Conservation (phyloP, 2,113 vertebrate species). For the Cyanoderma ruficeps region DNA sequence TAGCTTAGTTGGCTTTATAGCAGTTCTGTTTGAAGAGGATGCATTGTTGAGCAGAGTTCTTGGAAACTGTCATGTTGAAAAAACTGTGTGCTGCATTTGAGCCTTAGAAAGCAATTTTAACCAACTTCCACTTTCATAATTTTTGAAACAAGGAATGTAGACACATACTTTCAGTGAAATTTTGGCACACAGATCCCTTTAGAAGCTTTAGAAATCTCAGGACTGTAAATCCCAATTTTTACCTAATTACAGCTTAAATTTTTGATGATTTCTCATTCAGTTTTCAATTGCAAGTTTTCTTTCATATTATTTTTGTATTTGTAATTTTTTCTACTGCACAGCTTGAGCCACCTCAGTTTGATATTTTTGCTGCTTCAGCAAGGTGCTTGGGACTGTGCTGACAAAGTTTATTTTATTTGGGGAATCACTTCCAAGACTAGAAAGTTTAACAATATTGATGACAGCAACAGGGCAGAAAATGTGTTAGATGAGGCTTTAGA, state of each 20-base stretch:
- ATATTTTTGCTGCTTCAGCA: not conserved
- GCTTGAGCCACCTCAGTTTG: not conserved
- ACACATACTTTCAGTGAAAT: not conserved
- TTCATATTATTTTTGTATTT: not conserved
- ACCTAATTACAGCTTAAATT: not conserved
- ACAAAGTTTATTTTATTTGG: not conserved
- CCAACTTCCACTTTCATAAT: not conserved
- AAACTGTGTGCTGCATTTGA: not conserved
- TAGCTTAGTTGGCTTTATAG: not conserved
- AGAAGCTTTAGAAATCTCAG: not conserved
- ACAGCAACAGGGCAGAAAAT: not conserved
- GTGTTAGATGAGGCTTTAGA: not conserved
- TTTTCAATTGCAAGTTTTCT: not conserved
- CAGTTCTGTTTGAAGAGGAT: not conserved
- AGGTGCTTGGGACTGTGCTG: not conserved
- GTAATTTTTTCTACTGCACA: not conserved
- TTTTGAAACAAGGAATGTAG: not conserved
- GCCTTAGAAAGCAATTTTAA: not conserved
- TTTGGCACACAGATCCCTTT: not conserved
- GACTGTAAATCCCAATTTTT: not conserved
- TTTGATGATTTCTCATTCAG: not conserved
- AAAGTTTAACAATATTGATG: not conserved
- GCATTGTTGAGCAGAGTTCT: not conserved
- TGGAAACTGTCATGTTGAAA: not conserved
- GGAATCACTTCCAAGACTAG: not conserved